Percentiles rank a stretch among this genome's conserved stretches.
These are phyloP conservation scores for Hippasteria phrygiana DNA, from an alignment of 53 echinoderm and acorn worm species.

Conservation along the genomic window DNA sequence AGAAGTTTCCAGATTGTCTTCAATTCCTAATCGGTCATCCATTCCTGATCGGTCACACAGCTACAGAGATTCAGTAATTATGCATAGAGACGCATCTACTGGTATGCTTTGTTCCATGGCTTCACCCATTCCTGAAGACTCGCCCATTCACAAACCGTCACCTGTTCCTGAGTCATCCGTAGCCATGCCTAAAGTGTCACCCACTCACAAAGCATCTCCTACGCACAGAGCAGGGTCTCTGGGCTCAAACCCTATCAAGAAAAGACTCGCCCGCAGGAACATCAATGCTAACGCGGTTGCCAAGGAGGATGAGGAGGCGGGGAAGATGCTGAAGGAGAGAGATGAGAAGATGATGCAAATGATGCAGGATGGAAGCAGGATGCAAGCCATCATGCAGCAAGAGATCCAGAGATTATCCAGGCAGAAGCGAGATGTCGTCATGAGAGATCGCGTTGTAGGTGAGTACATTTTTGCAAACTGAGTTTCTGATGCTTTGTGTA, in stretches of 20 bases:
- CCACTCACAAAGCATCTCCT: slow-evolving; percentile 49
- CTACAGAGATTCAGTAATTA: background rate
- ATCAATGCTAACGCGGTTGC: slow-evolving; percentile 34
- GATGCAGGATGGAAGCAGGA: background rate
- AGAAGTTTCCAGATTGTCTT: background rate
- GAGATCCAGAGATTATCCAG: slow-evolving; percentile 83
- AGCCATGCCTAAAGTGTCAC: slow-evolving; percentile 45
- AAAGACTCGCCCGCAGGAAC: slow-evolving; percentile 12
- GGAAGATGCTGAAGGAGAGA: background rate
- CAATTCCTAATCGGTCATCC: background rate
- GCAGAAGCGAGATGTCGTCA: slow-evolving; percentile 82
- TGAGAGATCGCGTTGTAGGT: slow-evolving; percentile 83
- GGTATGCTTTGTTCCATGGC: background rate
- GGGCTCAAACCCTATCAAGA: background rate
- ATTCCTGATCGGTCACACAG: background rate
- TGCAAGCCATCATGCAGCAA: slow-evolving; percentile 66
- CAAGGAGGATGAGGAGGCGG: background rate
- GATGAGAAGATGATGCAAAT: slow-evolving; percentile 21
- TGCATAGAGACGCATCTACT: background rate
- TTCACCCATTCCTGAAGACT: slow-evolving; percentile 23
- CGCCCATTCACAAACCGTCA: background rate
- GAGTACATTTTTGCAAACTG: slow-evolving; percentile 20
- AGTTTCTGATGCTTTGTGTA: too few species aligned
- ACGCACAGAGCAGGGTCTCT: slow-evolving; percentile 23
- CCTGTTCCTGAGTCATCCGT: background rate